Conservation (phyloP, 2,888 invertebrate genomes). For the Melangyna quadrimaculata region DNA sequence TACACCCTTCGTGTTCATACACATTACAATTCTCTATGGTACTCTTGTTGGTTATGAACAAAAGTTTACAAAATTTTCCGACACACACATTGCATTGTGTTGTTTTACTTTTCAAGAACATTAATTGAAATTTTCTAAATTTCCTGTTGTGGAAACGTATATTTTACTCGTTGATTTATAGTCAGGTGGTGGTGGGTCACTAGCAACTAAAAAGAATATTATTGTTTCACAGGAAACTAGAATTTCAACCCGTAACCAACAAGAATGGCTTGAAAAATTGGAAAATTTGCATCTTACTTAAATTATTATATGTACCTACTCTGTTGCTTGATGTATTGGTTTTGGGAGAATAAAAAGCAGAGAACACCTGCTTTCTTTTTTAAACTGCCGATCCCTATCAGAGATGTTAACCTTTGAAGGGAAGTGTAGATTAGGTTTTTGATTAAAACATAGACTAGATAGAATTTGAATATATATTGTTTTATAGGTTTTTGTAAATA, state of each 20-base stretch:
- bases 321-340: too few relatives aligned
- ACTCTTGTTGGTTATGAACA: conserved; percentile 1
- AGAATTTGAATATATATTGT: not conserved
- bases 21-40: conserved; percentile 36
- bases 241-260: not conserved
- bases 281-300: conserved; percentile 33
- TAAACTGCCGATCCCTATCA: conserved; percentile 8
- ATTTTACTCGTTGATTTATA: conserved; percentile 13
- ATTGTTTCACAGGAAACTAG: conserved; percentile 2
- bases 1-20: not conserved
- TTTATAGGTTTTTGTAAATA: too few relatives aligned
- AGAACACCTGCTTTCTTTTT: conserved; percentile 45
- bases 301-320: not conserved
- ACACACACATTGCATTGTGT: not conserved
- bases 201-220: not conserved
- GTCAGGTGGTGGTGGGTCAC: conserved; percentile 11
- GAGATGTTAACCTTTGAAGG: conserved; percentile 6
- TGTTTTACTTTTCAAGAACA: not conserved
- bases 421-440: not conserved
- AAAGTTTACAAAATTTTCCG: conserved; percentile 18
- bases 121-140: conserved; percentile 57
- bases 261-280: not conserved
- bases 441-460: not conserved
- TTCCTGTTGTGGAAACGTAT: conserved; percentile 56
- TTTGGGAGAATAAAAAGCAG: not conserved